Evolutionary conservation across 2,797 vertebrate genomes (phyloP).

Genomic region (Epinephelus awoara): DNA sequence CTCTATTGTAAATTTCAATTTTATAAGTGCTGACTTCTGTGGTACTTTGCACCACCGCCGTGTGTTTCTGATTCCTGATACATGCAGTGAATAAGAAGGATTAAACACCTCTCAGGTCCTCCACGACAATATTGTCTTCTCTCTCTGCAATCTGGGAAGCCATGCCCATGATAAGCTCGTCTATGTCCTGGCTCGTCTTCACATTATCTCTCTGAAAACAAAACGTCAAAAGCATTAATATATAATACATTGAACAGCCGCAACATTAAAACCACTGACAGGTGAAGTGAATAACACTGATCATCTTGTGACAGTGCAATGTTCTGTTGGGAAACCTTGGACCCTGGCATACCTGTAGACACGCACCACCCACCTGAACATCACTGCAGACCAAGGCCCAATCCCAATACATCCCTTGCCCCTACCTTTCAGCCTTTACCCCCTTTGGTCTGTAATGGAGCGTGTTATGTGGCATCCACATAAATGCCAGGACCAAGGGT

Average conservation of each 20-base stretch:
- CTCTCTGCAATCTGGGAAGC: constrained; percentile 93
- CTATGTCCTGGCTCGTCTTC: constrained; percentile 82
- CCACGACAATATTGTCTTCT: constrained; percentile 92
- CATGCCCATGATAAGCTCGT: constrained; percentile 95
- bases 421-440: no score
- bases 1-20: neutral
- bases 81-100: neutral
- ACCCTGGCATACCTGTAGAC: no score
- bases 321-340: no score
- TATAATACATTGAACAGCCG: neutral
- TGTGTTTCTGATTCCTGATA: neutral
- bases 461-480: no score
- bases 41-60: neutral
- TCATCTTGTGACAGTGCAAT: no score
- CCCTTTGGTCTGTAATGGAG: no score
- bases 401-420: no score
- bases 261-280: no score
- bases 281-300: no score
- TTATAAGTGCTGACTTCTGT: neutral
- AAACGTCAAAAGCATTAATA: constrained; percentile 9
- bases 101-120: constrained; percentile 92
- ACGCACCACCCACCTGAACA: no score
- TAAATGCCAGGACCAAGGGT: no score
- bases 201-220: constrained; percentile 84
- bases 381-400: no score